Evolutionary conservation across 2,113 vertebrate genomes (phyloP), one percentile per base, ranked within the genome.

Genomic region (Oxyura jamaicensis): DNA sequence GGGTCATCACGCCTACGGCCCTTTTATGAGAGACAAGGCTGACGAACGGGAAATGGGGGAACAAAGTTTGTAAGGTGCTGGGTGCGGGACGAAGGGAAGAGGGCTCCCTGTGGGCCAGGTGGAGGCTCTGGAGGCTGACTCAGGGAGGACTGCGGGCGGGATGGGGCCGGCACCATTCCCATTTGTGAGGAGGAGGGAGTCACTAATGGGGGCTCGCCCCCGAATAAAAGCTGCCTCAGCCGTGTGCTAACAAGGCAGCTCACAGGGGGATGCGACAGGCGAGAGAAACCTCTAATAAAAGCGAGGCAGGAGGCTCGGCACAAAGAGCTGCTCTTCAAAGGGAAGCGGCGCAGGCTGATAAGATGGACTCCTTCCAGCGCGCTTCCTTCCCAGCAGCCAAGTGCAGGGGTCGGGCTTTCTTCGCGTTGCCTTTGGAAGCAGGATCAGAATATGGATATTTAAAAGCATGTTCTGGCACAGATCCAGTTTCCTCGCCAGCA

Each of bases 361-460:
- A 95, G 68, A 93, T 95, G 93, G 93, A 91, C 79, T 58, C 87
- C 76, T 93, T 96, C 93, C 94, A 96, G 87, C 88, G 1, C 6
- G 0, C 63, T 75, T 96, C 95, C 93, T 90, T 68, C 90, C 68
- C 67, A 90, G 89, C 94, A 94, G 94, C 81, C 86, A 91, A 95
- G 81, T 31, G 42, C 84, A 88, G 85, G 83, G 88, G 93, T 25
- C 86, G 92, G 73, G 90, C 76, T 90, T 86, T 74, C 90, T 94
- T 86, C 39, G 73, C 14, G 65, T 71, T 88, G 95, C 88, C 88
- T 95, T 95, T 93, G 83, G 93, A 95, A 95, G 86, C 1, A 0
- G 56, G 60, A 95, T 72, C 60, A 78, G 83, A 95, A 91, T 78
- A 60, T 12, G 23, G 90, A 58, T 90, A 88, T 90, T 75, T 86